Percentiles rank a stretch among this genome's conserved stretches.
phyloP scores from a whole-genome alignment of 2,797 vertebrate species.

The Dicrostonyx torquatus region DNA sequence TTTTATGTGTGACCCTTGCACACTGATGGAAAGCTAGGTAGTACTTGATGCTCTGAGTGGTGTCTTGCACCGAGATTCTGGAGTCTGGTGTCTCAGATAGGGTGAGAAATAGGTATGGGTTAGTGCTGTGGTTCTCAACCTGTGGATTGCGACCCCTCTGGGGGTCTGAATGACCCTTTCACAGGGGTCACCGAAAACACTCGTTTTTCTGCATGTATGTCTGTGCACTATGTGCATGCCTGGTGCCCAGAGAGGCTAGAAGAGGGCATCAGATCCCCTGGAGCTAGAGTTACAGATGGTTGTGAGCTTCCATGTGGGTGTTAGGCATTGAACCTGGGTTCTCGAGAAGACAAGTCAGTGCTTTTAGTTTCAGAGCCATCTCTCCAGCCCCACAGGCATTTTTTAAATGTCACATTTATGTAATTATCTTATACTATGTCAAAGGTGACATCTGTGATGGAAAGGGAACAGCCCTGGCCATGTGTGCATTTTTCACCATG shows the following conservation, averaged over 20 bases:
- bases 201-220: not conserved
- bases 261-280: not conserved
- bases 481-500: not conserved
- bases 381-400: not conserved
- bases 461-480: not conserved
- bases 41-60: fast-evolving
- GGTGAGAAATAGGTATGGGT: not conserved
- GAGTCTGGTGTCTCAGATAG: not conserved
- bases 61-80: fast-evolving
- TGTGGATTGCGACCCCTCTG: not conserved
- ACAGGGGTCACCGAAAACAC: not conserved
- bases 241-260: not conserved
- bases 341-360: not conserved
- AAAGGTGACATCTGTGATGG: not conserved
- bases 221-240: not conserved
- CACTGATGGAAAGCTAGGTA: fast-evolving
- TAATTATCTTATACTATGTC: not conserved
- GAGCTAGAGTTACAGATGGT: not conserved
- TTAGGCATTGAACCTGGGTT: not conserved
- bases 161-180: not conserved
- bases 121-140: not conserved
- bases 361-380: not conserved
- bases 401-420: not conserved
- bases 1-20: not conserved
- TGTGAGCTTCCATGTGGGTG: not conserved